Percentiles rank a stretch among this genome's conserved stretches.
Conservation (phyloP, 2,888 invertebrate genomes). For the Beris chalybata region DNA sequence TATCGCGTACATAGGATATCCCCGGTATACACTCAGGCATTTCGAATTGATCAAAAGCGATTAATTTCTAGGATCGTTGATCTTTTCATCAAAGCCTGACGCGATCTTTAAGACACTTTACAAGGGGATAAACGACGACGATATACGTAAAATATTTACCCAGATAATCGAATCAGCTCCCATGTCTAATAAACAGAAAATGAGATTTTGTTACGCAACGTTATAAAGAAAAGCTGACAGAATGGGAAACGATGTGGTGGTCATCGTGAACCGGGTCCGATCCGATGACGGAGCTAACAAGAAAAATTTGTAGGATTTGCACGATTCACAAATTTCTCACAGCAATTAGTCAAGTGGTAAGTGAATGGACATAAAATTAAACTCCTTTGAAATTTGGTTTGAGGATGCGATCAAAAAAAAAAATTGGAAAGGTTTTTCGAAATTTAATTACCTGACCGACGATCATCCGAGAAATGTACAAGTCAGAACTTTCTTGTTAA, state of each 20-base stretch:
- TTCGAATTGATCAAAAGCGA: too few species aligned
- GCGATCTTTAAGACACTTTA: background rate
- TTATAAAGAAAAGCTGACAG: conserved; percentile 15
- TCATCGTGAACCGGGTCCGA: too few species aligned
- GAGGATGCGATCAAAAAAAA: too few species aligned
- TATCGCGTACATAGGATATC: too few species aligned
- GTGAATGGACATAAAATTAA: too few species aligned
- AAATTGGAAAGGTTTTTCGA: too few species aligned
- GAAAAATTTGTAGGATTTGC: conserved; percentile 9
- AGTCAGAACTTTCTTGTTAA: too few species aligned
- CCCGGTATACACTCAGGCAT: too few species aligned
- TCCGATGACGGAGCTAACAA: conserved; percentile 9
- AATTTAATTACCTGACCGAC: too few species aligned
- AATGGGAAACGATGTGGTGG: conserved; percentile 6
- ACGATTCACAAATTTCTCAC: conserved; percentile 22
- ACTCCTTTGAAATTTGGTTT: too few species aligned
- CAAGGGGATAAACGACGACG: conserved; percentile 19
- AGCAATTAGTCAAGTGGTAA: conserved; percentile 10
- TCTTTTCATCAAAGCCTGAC: background rate
- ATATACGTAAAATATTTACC: conserved; percentile 37
- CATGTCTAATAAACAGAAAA: conserved; percentile 38
- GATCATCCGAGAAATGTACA: too few species aligned
- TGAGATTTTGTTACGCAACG: conserved; percentile 32
- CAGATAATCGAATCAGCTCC: conserved; percentile 40
- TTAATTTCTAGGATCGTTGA: too few species aligned